A percentile compares a stretch with the other conserved stretches of the same genome.
phyloP scores from a whole-genome alignment of 2,113 vertebrate species.

The Gopherus flavomarginatus region DNA sequence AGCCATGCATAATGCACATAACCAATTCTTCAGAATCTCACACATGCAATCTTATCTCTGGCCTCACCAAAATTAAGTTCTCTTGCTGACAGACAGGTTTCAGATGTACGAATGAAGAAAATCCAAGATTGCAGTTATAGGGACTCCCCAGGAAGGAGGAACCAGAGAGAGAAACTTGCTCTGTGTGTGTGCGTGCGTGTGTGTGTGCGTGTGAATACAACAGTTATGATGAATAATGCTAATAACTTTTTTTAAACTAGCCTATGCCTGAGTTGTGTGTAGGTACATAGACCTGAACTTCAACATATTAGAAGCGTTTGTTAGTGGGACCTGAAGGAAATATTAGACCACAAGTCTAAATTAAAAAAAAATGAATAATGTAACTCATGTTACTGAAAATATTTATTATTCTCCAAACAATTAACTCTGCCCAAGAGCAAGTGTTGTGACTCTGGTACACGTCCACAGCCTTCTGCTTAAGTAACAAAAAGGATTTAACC shows the following conservation, averaged over 20 bases:
- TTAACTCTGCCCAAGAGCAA: background rate
- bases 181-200: too few species aligned
- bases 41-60: background rate
- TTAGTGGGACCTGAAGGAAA: background rate
- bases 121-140: background rate
- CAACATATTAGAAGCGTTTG: background rate
- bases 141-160: background rate
- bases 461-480: background rate
- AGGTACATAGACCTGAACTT: background rate
- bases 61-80: background rate
- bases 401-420: background rate
- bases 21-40: background rate
- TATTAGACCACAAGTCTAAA: background rate
- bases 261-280: background rate
- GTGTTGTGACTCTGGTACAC: background rate
- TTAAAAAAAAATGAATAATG: background rate
- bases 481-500: background rate
- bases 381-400: background rate
- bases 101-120: rapidly evolving
- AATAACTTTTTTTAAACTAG: background rate
- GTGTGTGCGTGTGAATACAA: background rate
- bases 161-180: background rate
- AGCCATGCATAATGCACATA: rapidly evolving
- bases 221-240: background rate
- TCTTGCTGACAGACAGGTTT: background rate